Evolutionary conservation across 2,888 invertebrate genomes (phyloP).

Genomic region (Cancer borealis): DNA sequence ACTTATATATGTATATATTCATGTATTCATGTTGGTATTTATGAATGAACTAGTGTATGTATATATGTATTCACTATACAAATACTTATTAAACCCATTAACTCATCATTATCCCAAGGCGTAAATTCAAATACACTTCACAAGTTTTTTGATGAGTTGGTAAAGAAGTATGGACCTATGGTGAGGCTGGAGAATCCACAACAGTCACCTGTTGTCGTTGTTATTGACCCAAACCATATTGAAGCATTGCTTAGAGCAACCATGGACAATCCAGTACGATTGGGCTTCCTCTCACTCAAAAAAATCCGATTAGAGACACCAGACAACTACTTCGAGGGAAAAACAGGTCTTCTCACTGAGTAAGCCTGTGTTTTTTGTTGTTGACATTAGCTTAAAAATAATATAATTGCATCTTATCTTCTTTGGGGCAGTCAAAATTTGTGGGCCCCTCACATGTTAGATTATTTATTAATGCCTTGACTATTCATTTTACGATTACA

Average conservation of each 20-base stretch:
- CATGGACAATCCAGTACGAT: conserved; percentile 80
- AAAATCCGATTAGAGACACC: conserved; percentile 80
- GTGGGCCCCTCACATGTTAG: neutral
- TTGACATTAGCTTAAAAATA: neutral
- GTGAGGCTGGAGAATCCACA: conserved; percentile 55
- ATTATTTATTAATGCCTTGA: no score
- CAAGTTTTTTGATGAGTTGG: conserved; percentile 47
- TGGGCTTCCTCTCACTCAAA: conserved; percentile 80
- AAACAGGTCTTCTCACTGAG: conserved; percentile 81
- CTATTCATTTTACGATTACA: neutral
- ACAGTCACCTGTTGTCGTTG: conserved; percentile 27
- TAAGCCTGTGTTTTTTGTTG: conserved; percentile 78
- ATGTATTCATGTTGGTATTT: neutral
- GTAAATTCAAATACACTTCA: neutral
- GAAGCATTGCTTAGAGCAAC: conserved; percentile 80
- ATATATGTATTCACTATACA: neutral
- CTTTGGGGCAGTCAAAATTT: neutral
- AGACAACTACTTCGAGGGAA: conserved; percentile 79
- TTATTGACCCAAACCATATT: conserved; percentile 81
- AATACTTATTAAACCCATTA: neutral
- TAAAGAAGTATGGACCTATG: conserved; percentile 53
- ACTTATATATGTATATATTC: neutral
- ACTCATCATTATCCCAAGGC: neutral
- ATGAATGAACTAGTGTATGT: neutral
- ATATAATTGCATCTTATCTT: neutral